Conservation (phyloP, 2,888 invertebrate species). For the Diogma glabrata region DNA sequence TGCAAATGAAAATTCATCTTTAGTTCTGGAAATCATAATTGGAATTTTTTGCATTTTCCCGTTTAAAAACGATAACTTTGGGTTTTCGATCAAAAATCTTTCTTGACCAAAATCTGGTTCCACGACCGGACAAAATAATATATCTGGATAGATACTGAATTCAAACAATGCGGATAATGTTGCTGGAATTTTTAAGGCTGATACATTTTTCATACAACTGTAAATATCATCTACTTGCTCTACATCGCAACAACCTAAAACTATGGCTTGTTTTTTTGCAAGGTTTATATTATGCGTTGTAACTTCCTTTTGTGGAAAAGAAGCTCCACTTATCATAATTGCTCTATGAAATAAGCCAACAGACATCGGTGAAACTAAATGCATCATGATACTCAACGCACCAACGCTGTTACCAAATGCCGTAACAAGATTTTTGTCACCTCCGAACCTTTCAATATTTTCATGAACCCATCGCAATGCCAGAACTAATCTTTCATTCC, state of each 20-base stretch:
- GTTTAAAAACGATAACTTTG: slow-evolving; percentile 42
- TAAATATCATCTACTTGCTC: slow-evolving; percentile 22
- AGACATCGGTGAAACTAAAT: slow-evolving; percentile 50
- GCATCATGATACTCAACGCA: slow-evolving; percentile 37
- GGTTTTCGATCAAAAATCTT: slow-evolving; percentile 49
- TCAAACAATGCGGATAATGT: background rate
- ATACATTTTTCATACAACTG: background rate
- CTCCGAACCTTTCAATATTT: slow-evolving; percentile 53
- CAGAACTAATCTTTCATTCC: slow-evolving; percentile 55
- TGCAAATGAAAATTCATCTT: slow-evolving; percentile 52
- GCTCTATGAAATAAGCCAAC: slow-evolving; percentile 56
- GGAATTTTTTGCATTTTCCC: slow-evolving; percentile 51
- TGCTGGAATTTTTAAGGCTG: background rate
- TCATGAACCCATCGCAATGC: slow-evolving; percentile 50
- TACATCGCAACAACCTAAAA: slow-evolving; percentile 45
- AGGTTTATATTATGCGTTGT: no score
- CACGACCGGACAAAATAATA: slow-evolving; percentile 50
- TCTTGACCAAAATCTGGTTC: slow-evolving; percentile 56
- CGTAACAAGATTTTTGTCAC: slow-evolving; percentile 49
- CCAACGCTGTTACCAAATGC: slow-evolving; percentile 47
- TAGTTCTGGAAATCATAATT: slow-evolving; percentile 50
- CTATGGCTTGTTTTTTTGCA: slow-evolving; percentile 48
- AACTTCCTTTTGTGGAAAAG: slow-evolving; percentile 44
- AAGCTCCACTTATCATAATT: slow-evolving; percentile 55
- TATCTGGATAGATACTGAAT: slow-evolving; percentile 22